phyloP scores from a whole-genome alignment of 2,113 vertebrate genomes.

The Amphiprion percula region DNA sequence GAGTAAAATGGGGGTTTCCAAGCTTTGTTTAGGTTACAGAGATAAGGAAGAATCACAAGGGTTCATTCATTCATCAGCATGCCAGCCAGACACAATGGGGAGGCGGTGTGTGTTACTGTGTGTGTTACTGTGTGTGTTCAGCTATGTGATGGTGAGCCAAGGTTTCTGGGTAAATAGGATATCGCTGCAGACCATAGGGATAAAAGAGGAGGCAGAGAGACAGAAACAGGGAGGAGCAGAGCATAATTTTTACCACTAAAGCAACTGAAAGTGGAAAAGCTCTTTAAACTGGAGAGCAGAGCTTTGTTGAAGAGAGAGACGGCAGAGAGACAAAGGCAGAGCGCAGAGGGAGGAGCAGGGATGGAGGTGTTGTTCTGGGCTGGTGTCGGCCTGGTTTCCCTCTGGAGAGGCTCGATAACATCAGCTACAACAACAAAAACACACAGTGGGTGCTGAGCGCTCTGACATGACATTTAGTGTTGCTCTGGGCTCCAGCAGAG shows the following conservation, averaged over 20 bases:
- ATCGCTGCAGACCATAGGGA: conserved; percentile 44
- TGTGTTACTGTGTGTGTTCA: conserved; percentile 9
- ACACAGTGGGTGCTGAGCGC: not conserved
- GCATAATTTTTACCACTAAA: conserved; percentile 18
- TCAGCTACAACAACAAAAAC: conserved; percentile 42
- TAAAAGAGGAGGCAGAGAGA: conserved; percentile 2
- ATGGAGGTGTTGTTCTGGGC: conserved; percentile 34
- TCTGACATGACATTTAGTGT: not conserved
- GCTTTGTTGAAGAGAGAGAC: conserved; percentile 19
- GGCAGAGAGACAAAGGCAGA: conserved; percentile 66
- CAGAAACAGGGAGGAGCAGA: not conserved
- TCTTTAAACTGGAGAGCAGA: not conserved
- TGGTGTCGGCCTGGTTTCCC: conserved; percentile 63
- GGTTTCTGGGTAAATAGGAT: conserved; percentile 64
- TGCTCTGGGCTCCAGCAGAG: not conserved
- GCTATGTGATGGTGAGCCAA: conserved; percentile 54
- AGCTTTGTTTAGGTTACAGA: conserved; percentile 57
- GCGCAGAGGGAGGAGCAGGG: conserved; percentile 28
- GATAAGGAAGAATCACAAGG: conserved; percentile 65
- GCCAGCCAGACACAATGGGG: conserved; percentile 73
- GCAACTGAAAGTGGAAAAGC: conserved; percentile 11
- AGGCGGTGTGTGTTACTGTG: conserved; percentile 17
- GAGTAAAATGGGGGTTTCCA: conserved; percentile 15
- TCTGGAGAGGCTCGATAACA: conserved; percentile 63
- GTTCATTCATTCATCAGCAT: conserved; percentile 74